Base-by-base conservation (phyloP, 2,888 invertebrate genomes). In the Eutolmus rufibarbis region DNA sequence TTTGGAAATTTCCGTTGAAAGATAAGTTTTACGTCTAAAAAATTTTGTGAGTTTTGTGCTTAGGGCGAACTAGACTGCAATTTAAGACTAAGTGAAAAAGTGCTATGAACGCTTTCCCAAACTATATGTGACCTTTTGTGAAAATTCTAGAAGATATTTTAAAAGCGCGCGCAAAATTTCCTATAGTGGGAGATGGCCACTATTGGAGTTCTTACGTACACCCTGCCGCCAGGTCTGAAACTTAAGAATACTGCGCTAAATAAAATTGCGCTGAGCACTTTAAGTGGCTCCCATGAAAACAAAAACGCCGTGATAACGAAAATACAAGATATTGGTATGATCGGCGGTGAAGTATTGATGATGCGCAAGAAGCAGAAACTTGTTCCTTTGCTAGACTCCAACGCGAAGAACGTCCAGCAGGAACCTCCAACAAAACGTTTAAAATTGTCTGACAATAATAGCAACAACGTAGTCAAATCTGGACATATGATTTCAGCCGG, bases 281-380 rank as follows among this genome's bases (percentile, higher is more conserved):
- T 88, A 0, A 92, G 90, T 89, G 91, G 91, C 43, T 89, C 91
- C 28, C 91, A 90, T 88, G 91, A 91, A 86, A 91, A 90, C 81
- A 89, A 89, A 56, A 92, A 92, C 87, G 90, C 92, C 16, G 92
- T 92, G 37, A 91, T 92, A 7, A 91, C 92, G 5, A 92, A 92
- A 88, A 92, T 92, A 82, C 91, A 91, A 84, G 92, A 92, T 87
- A 91, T 92, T 86, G 92, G 92, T 40, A 92, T 92, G 92, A 90
- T 92, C 43, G 81, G 86, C 31, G 88, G 88, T 88, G 89, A 89
- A 16, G 87, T 77, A 87, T 84, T 78, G 86, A 90, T 86, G 85
- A 89, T 84, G 89, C 89, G 87, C 76, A 89, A 89, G 88, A 88
- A 89, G n/a, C 89, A 86, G 84, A 90, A 88, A 19, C 34, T 87